phyloP scores from a whole-genome alignment of 1,140 invertebrate genomes.

The Hylyphantes graminicola region DNA sequence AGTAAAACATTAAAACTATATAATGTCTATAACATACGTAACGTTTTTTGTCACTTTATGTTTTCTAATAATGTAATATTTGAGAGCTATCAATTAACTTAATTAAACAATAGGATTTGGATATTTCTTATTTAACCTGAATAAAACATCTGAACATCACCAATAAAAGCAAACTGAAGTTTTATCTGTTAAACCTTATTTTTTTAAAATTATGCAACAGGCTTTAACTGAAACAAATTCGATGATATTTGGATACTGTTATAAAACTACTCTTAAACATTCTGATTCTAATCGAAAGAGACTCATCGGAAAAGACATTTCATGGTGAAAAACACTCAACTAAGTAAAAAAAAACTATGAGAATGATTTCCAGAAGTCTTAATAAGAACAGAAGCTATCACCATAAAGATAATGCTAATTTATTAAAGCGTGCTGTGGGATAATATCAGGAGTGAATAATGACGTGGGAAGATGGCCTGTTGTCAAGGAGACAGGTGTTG shows the following conservation, averaged over 20 bases:
- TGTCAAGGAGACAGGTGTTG: conserved; percentile 38
- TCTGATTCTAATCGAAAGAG: neutral
- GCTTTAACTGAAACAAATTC: neutral
- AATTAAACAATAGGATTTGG: too few relatives aligned
- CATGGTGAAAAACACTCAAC: neutral
- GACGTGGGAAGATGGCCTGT: neutral
- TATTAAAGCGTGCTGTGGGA: neutral
- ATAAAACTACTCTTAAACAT: neutral
- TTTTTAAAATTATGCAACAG: too few relatives aligned
- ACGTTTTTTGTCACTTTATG: too few relatives aligned
- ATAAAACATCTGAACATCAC: too few relatives aligned
- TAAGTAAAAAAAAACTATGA: neutral
- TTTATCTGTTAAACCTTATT: too few relatives aligned
- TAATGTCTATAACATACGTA: too few relatives aligned
- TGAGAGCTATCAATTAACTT: too few relatives aligned
- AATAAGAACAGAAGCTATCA: neutral
- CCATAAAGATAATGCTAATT: neutral
- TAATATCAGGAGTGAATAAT: neutral
- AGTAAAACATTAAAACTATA: too few relatives aligned
- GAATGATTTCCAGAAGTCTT: neutral
- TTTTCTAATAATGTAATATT: too few relatives aligned
- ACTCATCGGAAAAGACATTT: neutral
- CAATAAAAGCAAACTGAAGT: too few relatives aligned
- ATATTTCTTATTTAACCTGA: too few relatives aligned
- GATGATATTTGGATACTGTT: neutral